Conservation (phyloP, 2,113 vertebrate species). For the Hirundichthys speculiger region DNA sequence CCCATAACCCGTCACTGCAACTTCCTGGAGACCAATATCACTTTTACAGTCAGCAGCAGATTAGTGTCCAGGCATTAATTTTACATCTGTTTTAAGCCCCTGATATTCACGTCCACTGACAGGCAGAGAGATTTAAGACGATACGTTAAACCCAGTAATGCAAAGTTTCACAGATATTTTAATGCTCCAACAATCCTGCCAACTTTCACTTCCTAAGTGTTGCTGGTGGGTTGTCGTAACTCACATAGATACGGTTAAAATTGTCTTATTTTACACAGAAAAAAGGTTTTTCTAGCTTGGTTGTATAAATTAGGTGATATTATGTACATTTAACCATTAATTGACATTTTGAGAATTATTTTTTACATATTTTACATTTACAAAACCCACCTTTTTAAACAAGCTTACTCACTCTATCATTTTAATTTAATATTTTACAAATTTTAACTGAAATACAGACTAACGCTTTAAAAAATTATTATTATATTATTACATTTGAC, state of each 20-base stretch:
- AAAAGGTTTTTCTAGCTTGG: too few species aligned
- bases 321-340: too few species aligned
- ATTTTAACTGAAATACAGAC: too few species aligned
- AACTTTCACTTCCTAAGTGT: not conserved
- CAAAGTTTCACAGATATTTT: not conserved
- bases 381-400: too few species aligned
- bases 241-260: not conserved
- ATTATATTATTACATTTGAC: too few species aligned
- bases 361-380: too few species aligned
- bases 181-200: not conserved
- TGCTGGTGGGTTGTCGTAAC: not conserved
- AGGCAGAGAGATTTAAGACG: not conserved
- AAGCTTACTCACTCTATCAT: too few species aligned
- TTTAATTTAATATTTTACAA: too few species aligned
- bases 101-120: not conserved
- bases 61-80: slow-evolving; percentile 24
- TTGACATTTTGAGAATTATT: too few species aligned
- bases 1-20: slow-evolving; percentile 12
- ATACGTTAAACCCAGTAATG: slow-evolving; percentile 4
- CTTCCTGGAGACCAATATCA: slow-evolving; percentile 40
- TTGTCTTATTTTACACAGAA: not conserved
- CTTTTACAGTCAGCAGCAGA: slow-evolving; percentile 49
- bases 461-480: too few species aligned
- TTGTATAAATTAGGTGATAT: too few species aligned
- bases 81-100: slow-evolving; percentile 13